Evolutionary conservation across 2,888 invertebrate species (phyloP).

Genomic region (Loripinus fragilis): DNA sequence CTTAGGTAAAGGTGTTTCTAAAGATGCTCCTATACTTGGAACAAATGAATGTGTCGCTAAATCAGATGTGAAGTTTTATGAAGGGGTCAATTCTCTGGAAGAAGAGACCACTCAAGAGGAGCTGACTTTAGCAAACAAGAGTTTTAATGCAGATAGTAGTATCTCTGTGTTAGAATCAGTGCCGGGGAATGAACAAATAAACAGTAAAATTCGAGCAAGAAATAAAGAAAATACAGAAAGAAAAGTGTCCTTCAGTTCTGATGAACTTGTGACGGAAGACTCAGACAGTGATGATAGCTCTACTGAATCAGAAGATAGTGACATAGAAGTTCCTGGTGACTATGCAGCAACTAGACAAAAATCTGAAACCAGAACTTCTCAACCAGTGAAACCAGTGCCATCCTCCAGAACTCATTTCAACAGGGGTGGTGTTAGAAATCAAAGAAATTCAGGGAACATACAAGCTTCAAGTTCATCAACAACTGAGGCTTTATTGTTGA

Average conservation of each 20-base stretch:
- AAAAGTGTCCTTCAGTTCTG: not conserved
- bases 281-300: not conserved
- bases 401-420: not conserved
- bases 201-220: not conserved
- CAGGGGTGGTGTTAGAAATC: conserved; percentile 1
- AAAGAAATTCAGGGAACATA: not conserved
- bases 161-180: not conserved
- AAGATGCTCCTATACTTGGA: not conserved
- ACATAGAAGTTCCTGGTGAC: not conserved
- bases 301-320: not conserved
- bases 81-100: not conserved
- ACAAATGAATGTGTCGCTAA: not conserved
- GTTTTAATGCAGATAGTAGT: not conserved
- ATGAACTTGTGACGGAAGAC: not conserved
- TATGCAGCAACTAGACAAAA: no score
- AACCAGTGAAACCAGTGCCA: no score
- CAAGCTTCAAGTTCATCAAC: not conserved
- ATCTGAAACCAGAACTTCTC: no score
- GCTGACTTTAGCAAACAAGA: not conserved
- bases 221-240: not conserved
- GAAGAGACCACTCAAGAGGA: not conserved
- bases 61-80: not conserved
- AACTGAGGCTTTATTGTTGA: not conserved
- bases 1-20: not conserved
- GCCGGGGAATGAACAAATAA: not conserved